These are phyloP conservation scores for Clostera curtula DNA, from an alignment of 2,888 invertebrate species.

Conservation along the genomic window DNA sequence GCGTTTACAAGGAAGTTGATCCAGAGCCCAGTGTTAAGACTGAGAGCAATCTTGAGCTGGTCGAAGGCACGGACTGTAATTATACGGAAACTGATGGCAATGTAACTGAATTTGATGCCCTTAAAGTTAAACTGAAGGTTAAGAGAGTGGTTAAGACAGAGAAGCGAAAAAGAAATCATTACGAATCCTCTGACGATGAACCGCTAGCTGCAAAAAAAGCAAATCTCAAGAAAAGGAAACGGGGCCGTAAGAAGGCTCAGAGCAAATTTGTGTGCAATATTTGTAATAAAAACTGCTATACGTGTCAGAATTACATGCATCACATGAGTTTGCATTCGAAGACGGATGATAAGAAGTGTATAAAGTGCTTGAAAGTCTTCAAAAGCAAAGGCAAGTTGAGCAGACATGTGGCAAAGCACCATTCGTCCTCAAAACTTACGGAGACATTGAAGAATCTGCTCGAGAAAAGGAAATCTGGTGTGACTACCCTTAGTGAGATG, in stretches of 20 bases:
- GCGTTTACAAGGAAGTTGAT: slow-evolving; percentile 13
- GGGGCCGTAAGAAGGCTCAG: too few species aligned
- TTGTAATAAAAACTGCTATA: slow-evolving; percentile 56
- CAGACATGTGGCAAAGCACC: slow-evolving; percentile 35
- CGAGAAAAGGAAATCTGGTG: slow-evolving; percentile 35
- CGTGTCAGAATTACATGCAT: slow-evolving; percentile 53
- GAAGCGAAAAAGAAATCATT: background rate
- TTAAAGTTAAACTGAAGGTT: slow-evolving; percentile 24
- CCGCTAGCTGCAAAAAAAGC: slow-evolving; percentile 1
- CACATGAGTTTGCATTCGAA: slow-evolving; percentile 47
- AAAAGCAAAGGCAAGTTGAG: slow-evolving; percentile 31
- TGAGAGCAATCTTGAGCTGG: background rate
- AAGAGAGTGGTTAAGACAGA: slow-evolving; percentile 20
- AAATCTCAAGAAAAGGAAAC: slow-evolving; percentile 15
- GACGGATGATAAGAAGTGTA: slow-evolving; percentile 37
- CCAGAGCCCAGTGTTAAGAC: background rate
- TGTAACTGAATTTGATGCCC: slow-evolving; percentile 9
- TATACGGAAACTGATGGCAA: background rate
- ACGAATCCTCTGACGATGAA: slow-evolving; percentile 3
- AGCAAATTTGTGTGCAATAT: too few species aligned
- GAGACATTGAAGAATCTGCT: slow-evolving; percentile 51
- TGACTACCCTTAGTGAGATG: slow-evolving; percentile 10
- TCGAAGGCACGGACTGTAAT: background rate
- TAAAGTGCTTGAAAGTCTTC: slow-evolving; percentile 46
- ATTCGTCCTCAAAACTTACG: slow-evolving; percentile 44